Evolutionary conservation across 2,797 vertebrate species (phyloP), one percentile per base, ranked within the genome.

Genomic region (Acropternis orthonyx): DNA sequence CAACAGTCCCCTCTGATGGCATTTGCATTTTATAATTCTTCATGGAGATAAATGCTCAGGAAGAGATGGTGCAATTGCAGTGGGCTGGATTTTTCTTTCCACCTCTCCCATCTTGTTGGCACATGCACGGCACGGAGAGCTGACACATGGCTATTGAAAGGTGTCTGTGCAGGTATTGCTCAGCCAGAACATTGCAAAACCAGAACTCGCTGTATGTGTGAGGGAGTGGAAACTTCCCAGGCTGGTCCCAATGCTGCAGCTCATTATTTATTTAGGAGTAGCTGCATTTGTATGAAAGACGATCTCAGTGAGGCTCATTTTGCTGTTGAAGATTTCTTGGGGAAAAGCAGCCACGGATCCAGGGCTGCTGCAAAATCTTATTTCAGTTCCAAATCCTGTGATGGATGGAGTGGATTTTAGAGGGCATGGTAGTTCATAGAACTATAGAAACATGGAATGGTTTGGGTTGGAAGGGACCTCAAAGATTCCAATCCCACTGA

Each of bases 131-230:
- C 85, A 9, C 2, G 52, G 72, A 43, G 54, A 6, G 43, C 67
- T 96, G 92, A 95, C 89, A 80, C 89, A 74, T 68, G 13, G 6
- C 77, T 87, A 49, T 77, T 88, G 77, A 89, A 74, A 85, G 91
- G 67, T 48, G 78, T 14, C 83, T 37, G 22, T 55, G 72, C 68
- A 80, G 75, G 48, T 78, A 37, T 74, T 94, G 89, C 92, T 88
- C 34, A 88, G 91, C 89, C 89, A 22, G 44, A 62, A 23, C 65
- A 68, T 96, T 96, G 91, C 93, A 94, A 96, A 92, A 96, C 65
- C 7, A 3, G 44, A 37, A 11, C 71, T 89, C 17, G 1, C 0
- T 43, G 22, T 8, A 0, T 1, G 6, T 65, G 12, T 28, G 2
- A 56, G 72, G 43, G 65, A 49, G 49, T 91, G 86, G 86, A 87